A percentile compares a stretch with the other conserved stretches of the same genome.
These are phyloP conservation scores for Prolemur simus DNA, from an alignment of 2,113 vertebrate species.

Conservation along the genomic window DNA sequence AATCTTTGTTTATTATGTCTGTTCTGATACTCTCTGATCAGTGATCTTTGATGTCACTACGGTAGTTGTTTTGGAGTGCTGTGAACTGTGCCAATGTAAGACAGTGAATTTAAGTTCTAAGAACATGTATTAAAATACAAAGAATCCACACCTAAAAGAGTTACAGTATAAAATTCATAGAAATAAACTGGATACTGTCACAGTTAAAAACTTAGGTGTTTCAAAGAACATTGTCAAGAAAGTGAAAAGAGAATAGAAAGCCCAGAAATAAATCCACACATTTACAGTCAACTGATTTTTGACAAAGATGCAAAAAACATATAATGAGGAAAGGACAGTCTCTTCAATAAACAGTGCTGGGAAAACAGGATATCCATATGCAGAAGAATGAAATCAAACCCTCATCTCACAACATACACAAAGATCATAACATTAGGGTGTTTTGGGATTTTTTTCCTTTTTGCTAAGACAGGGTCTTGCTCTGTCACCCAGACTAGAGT, in stretches of 20 bases:
- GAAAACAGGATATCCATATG: not conserved
- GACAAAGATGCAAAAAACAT: not conserved
- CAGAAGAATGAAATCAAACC: not conserved
- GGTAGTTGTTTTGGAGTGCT: not conserved
- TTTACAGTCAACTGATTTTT: not conserved
- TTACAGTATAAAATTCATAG: not conserved
- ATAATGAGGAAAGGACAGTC: not conserved
- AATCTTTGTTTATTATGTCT: not conserved
- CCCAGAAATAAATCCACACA: not conserved
- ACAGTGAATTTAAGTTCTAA: too few species aligned
- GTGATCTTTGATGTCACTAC: not conserved
- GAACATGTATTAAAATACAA: not conserved
- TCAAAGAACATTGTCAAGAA: not conserved
- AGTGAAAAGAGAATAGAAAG: not conserved
- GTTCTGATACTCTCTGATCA: not conserved
- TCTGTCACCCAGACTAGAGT: too few species aligned
- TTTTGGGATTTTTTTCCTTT: too few species aligned
- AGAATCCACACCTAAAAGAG: not conserved
- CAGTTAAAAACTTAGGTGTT: not conserved
- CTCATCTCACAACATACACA: not conserved
- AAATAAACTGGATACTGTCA: not conserved
- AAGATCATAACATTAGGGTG: not conserved
- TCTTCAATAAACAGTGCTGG: not conserved
- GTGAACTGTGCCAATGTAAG: not conserved
- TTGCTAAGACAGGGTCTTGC: too few species aligned